Evolutionary conservation across 2,113 vertebrate species (phyloP), one percentile per base, ranked within the genome.

Genomic region (Oophaga pumilio): DNA sequence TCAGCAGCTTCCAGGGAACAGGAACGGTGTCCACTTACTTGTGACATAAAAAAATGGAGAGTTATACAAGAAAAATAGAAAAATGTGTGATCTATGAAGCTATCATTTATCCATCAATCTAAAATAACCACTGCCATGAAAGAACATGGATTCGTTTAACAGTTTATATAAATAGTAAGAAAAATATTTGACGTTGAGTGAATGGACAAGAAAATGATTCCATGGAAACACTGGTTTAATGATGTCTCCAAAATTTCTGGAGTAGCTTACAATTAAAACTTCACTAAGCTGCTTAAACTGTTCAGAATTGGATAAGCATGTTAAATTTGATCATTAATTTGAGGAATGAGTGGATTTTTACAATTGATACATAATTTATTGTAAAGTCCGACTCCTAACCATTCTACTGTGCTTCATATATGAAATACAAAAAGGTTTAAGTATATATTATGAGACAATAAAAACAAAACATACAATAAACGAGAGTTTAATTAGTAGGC

Each of bases 31-130:
- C 71, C 57, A 24, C 28, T 33, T 71, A 15, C 66, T 9, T 76
- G n/a, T 33, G 43, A 85, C n/a, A 74, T 76, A 85, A 50, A 85
- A 80, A 87, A 69, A 73, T 81, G 64, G 50, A 74, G 53, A 74
- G 68, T 56, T 71, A 60, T 66, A 85, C 57, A 59, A 56, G 85
- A 50, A 87, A 87, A 71, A 50, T 20, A 57, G 85, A 28, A 50
- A 84, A 84, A 69, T 53, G 13, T 64, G 14, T 85, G 79, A 18
- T 77, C 68, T 59, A 85, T 82, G 53, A 82, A 76, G 28, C 43
- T 76, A 64, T 74, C 53, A 43, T 59, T 74, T 59, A 43, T 82
- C 33, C 24, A n/a, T 52, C 57, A n/a, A 28, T 76, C 10, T 66
- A 77, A 85, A 85, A 77, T 53, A 83, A 53, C 43, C n/a, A 57